Evolutionary conservation across 2,797 vertebrate genomes (phyloP).

Genomic region (Spheniscus humboldti): DNA sequence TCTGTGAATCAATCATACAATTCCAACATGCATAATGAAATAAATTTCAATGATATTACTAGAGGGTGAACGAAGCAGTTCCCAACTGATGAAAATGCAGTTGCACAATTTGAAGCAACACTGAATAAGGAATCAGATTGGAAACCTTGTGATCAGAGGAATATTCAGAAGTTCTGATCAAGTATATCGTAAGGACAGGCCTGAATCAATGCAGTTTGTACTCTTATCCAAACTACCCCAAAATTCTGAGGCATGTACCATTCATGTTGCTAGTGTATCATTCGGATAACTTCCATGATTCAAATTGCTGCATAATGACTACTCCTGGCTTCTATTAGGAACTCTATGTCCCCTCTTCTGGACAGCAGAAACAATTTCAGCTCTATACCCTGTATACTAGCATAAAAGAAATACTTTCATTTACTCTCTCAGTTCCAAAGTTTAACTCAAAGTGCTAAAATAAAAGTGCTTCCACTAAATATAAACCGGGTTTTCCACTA

Average conservation of each 20-base stretch:
- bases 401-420: background rate
- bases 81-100: background rate
- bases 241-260: background rate
- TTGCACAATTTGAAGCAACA: background rate
- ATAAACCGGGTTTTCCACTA: conserved; percentile 23
- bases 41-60: background rate
- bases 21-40: background rate
- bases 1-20: background rate
- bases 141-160: background rate
- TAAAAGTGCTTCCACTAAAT: conserved; percentile 16
- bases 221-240: background rate
- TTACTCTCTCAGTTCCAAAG: background rate
- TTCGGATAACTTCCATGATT: background rate
- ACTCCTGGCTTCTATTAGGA: background rate
- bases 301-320: background rate
- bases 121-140: background rate
- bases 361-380: background rate
- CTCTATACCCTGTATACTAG: background rate
- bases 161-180: background rate
- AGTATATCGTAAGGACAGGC: background rate
- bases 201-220: background rate
- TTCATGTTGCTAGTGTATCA: background rate
- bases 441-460: conserved; percentile 21
- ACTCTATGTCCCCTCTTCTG: background rate
- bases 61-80: background rate